Conservation (phyloP, 2,797 vertebrate genomes). For the Characodon lateralis region DNA sequence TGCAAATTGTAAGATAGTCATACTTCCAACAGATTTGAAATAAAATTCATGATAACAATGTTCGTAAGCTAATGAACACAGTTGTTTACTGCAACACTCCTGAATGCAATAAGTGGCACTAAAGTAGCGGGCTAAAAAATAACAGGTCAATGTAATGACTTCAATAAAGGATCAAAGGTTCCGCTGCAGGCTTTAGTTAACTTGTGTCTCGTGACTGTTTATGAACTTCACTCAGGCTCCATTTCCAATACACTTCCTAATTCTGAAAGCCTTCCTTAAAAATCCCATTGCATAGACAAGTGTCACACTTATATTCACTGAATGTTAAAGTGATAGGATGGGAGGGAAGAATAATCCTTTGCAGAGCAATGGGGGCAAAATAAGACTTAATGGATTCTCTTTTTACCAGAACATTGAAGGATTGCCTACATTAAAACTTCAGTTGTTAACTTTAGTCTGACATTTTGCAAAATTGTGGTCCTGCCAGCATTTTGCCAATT, state of each 20-base stretch:
- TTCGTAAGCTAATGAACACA: neutral
- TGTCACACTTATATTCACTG: conserved; percentile 11
- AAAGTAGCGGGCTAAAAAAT: neutral
- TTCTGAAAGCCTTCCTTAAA: conserved; percentile 20
- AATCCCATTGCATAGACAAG: conserved; percentile 32
- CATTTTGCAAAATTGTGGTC: conserved; percentile 58
- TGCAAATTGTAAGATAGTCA: neutral
- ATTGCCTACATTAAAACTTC: conserved; percentile 51
- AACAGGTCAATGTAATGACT: neutral
- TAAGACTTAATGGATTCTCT: conserved; percentile 33
- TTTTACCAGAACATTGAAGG: conserved; percentile 40
- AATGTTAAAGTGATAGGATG: conserved; percentile 23
- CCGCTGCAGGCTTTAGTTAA: conserved; percentile 48
- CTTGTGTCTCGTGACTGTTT: conserved; percentile 46
- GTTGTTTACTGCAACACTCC: neutral
- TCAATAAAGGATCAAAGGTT: conserved; percentile 52
- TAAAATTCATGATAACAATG: neutral
- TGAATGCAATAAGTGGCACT: neutral
- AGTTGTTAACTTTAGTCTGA: conserved; percentile 42
- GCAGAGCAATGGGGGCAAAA: neutral
- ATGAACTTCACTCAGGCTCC: conserved; percentile 13
- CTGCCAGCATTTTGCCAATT: conserved; percentile 37
- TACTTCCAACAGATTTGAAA: neutral
- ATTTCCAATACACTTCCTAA: neutral
- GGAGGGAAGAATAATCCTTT: conserved; percentile 5